Percentiles rank a stretch among this genome's conserved stretches.
These are phyloP conservation scores for Boleophthalmus pectinirostris DNA, from an alignment of 2,113 vertebrate genomes.

Conservation along the genomic window DNA sequence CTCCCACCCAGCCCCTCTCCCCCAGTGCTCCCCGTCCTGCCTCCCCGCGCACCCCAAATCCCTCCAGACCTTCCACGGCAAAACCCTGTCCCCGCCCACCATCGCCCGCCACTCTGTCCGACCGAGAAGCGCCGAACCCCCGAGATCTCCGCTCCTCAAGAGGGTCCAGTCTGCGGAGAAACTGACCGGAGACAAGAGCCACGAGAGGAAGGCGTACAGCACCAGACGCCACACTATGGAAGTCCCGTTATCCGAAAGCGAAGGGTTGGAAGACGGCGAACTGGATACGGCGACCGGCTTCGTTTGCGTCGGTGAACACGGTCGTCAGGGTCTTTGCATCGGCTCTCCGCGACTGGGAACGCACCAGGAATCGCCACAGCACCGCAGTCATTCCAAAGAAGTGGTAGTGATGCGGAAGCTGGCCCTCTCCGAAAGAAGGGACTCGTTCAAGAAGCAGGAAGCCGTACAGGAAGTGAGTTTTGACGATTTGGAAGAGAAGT, in stretches of 20 bases:
- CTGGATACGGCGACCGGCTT: constrained; percentile 52
- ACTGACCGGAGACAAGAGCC: constrained; percentile 82
- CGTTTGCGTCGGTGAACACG: constrained; percentile 71
- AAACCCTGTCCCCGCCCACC: constrained; percentile 85
- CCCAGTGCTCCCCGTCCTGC: constrained; percentile 85
- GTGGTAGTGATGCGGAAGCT: constrained; percentile 88
- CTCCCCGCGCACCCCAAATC: constrained; percentile 78
- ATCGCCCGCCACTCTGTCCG: constrained; percentile 82
- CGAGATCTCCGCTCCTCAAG: constrained; percentile 87
- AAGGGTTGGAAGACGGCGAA: constrained; percentile 62
- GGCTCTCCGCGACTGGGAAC: constrained; percentile 55
- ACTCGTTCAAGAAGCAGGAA: constrained; percentile 95
- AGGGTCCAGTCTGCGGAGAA: constrained; percentile 88
- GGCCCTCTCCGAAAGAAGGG: constrained; percentile 87
- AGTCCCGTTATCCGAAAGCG: constrained; percentile 68
- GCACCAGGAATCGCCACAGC: constrained; percentile 63
- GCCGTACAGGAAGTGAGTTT: constrained; percentile 92
- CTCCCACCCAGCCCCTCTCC: constrained; percentile 85
- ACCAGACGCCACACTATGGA: constrained; percentile 78
- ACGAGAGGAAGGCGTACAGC: constrained; percentile 74
- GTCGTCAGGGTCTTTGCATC: constrained; percentile 63
- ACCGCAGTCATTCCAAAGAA: constrained; percentile 72
- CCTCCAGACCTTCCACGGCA: constrained; percentile 80
- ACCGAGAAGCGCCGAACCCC: constrained; percentile 78
- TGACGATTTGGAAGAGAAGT: constrained; percentile 69